These are phyloP conservation scores for Pemphredon lugubris DNA, from an alignment of 2,888 invertebrate species.

Conservation along the genomic window DNA sequence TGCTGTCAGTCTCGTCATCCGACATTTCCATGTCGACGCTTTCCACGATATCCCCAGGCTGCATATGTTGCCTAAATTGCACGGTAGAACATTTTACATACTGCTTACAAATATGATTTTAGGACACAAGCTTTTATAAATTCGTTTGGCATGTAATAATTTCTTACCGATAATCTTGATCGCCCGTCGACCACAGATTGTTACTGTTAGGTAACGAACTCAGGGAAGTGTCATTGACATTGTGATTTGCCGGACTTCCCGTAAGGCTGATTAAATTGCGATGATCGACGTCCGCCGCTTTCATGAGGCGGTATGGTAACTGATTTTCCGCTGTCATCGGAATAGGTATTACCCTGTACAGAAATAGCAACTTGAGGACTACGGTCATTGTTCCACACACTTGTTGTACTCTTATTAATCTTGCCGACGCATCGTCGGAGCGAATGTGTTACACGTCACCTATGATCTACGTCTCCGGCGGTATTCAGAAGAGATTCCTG, in stretches of 20 bases:
- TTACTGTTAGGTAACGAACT: constrained; percentile 66
- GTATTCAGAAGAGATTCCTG: constrained; percentile 77
- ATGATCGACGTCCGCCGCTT: constrained; percentile 88
- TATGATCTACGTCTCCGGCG: constrained; percentile 79
- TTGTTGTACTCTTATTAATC: neutral
- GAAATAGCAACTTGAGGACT: constrained; percentile 10
- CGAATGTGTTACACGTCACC: constrained; percentile 60
- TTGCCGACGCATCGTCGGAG: too few species aligned
- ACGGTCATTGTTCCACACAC: neutral
- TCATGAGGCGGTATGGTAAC: constrained; percentile 76
- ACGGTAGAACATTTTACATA: too few species aligned
- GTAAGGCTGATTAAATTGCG: constrained; percentile 92
- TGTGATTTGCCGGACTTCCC: constrained; percentile 84
- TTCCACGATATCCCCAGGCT: constrained; percentile 87
- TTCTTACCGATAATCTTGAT: constrained; percentile 78
- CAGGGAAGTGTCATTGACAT: constrained; percentile 63
- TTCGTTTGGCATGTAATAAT: too few species aligned
- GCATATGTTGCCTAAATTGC: constrained; percentile 65
- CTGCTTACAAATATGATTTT: too few species aligned
- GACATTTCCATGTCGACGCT: constrained; percentile 94
- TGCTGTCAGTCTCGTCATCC: constrained; percentile 86
- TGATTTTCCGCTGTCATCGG: constrained; percentile 75
- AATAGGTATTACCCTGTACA: constrained; percentile 72
- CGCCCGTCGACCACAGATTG: constrained; percentile 75
- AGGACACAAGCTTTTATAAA: too few species aligned